Evolutionary conservation across 2,888 invertebrate genomes (phyloP).

Genomic region (Hypsopygia costalis): DNA sequence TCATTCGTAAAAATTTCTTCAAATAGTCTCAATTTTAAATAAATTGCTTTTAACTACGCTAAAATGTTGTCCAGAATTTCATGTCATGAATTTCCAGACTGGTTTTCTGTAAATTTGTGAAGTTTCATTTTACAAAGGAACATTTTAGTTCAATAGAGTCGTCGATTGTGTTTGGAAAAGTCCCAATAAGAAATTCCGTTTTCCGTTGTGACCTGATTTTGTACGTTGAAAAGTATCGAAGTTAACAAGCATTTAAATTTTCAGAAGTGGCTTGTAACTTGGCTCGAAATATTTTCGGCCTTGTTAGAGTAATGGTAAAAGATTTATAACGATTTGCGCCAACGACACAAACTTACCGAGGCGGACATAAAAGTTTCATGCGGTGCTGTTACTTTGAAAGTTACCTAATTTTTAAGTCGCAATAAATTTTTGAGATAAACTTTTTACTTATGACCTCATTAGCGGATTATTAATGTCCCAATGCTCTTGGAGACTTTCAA

Average conservation of each 20-base stretch:
- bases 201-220: background rate
- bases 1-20: too few species aligned
- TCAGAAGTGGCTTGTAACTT: slow-evolving; percentile 28
- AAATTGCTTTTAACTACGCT: too few species aligned
- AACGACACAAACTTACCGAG: slow-evolving; percentile 42
- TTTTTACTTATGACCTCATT: slow-evolving; percentile 9
- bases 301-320: slow-evolving; percentile 43
- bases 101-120: too few species aligned
- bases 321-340: slow-evolving; percentile 54
- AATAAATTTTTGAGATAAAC: slow-evolving; percentile 48
- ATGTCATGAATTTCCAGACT: too few species aligned
- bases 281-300: slow-evolving; percentile 37
- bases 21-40: too few species aligned
- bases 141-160: too few species aligned
- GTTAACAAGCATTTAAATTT: slow-evolving; percentile 36
- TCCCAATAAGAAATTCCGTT: too few species aligned
- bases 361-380: slow-evolving; percentile 44
- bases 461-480: background rate
- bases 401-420: slow-evolving; percentile 54
- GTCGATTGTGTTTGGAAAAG: too few species aligned
- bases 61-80: too few species aligned
- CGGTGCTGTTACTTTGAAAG: slow-evolving; percentile 49
- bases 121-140: too few species aligned
- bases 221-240: slow-evolving; percentile 21
- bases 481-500: background rate